Evolutionary conservation across 2,113 vertebrate genomes (phyloP), one percentile per base, ranked within the genome.

Genomic region (Sclerurus mexicanus): DNA sequence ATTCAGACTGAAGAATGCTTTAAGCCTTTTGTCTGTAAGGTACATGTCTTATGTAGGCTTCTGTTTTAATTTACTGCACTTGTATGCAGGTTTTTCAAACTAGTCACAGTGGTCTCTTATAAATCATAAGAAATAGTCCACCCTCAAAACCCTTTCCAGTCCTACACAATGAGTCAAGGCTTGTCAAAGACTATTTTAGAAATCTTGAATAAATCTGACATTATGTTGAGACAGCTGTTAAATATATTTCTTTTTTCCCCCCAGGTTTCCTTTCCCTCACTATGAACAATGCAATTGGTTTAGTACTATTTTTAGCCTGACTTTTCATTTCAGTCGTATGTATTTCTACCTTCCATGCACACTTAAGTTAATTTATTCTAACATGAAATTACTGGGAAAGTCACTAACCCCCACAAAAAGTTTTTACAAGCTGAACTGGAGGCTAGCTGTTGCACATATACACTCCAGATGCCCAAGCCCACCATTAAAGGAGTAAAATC

Each of bases 181-280:
- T 96, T 97, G 94, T 90, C 81, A 96, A 96, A 94, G 78, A n/a
- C 55, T 37, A 93, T 98, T 97, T 97, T 85, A 95, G 85, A 98
- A 97, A 95, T 96, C 81, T 92, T 94, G 94, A 93, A 93, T 96
- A 97, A 95, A 84, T 91, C 69, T 95, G 97, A 95, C 88, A 88
- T 97, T 97, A 95, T 97, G 91, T 96, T 96, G 92, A 96, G 97
- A 97, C 85, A 97, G 95, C 92, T 95, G 96, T 80, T 87, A 96
- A 96, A 94, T 97, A 85, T 93, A 96, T 97, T 95, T 96, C 80
- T 95, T 59, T 33, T 59, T 27, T 18, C 31, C 33, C 35, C 44
- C 23, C 56, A 83, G 72, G 56, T 97, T 98, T 95, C 68, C 76
- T 95, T 97, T 95, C 93, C 62, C 56, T 96, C 73, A 68, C 76